Evolutionary conservation across 2,797 vertebrate genomes (phyloP), one percentile per base, ranked within the genome.

Genomic region (Anolis apletophallus): DNA sequence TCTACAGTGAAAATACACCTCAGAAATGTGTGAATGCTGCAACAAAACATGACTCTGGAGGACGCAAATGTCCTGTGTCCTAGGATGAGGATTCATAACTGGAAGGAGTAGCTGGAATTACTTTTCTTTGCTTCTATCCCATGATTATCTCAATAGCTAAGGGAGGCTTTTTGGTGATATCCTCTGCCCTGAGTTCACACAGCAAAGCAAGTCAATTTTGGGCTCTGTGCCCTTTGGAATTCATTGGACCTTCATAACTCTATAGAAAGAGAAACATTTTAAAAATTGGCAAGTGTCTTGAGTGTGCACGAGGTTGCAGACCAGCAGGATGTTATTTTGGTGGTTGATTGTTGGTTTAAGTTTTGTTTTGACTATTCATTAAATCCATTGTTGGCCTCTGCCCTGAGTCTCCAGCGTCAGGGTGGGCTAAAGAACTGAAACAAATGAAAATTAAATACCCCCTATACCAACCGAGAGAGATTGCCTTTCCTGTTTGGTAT

Each of bases 351-450:
- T 73, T 80, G 78, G 69, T 75, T 75, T 36, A 13, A 74, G 46
- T 80, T 85, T 32, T 74, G 69, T 23, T 81, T 86, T 81, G 55
- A 73, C 85, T 75, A 40, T 26, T 86, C 57, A 52, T 86, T 86
- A 36, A 81, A 81, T 81, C 34, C 80, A 74, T 52, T 14, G 46
- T 81, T 86, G 85, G 73, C 73, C 73, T 73, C 21, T 52, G 19
- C 46, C 82, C 82, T 61, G 17, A 61, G 71, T 72, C 69, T 86
- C 57, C 46, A 67, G 40, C 64, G 11, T 32, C 78, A 81, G 78
- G 78, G 55, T 86, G 85, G 85, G 78, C 78, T 81, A 34, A 86
- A 64, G 59, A 14, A 6, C 64, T 46, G 80, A 73, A 80, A 61
- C 34, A 57, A 69, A 29, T 69, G 40, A 50, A 73, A 61, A 80